Evolutionary conservation across 2,113 vertebrate genomes (phyloP), one percentile per base, ranked within the genome.

Genomic region (Takifugu bimaculatus): DNA sequence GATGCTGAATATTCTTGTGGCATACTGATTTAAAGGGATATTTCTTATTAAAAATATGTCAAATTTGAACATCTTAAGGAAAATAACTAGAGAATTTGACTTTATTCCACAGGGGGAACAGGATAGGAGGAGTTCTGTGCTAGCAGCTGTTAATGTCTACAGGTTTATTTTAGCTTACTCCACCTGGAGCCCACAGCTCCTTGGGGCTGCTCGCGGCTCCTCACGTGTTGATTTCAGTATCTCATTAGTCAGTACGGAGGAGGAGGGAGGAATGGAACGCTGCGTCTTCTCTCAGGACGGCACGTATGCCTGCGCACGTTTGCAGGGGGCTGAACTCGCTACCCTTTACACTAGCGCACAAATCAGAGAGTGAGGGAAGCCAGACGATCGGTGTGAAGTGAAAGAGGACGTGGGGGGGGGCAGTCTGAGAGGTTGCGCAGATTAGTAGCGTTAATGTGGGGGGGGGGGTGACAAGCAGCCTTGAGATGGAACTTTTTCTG

Each of bases 281-380:
- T 48, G 59, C 60, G 74, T 81, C 82, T 86, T 76, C 58, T 82
- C 73, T 82, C 79, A 86, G 83, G 77, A 85, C 74, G 51, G 49
- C 27, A 0, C 26, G 26, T 60, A 52, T 64, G 60, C 68, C 43
- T 69, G 20, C 26, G 35, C 42, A 45, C 48, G 54, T 50, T 42
- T 42, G 62, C 48, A 50, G 57, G 68, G 25, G 51, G 26, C 53
- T 83, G 82, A 86, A 78, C 79, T 81, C 77, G 48, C 69, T 83
- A 72, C 72, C 78, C 75, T 81, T 68, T 66, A 70, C 54, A 70
- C 55, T 61, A 48, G 54, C 51, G 60, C 54, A 74, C 56, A 77
- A 70, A 74, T 35, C 72, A 53, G 53, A n/a, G 6, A 55, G 54
- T 84, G 77, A 84, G 59, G 68, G 52, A 81, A 83, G 74, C 80